A percentile compares a stretch with the other conserved stretches of the same genome.
Evolutionary conservation across 2,113 vertebrate genomes (phyloP).

Genomic region (Guaruba guarouba): DNA sequence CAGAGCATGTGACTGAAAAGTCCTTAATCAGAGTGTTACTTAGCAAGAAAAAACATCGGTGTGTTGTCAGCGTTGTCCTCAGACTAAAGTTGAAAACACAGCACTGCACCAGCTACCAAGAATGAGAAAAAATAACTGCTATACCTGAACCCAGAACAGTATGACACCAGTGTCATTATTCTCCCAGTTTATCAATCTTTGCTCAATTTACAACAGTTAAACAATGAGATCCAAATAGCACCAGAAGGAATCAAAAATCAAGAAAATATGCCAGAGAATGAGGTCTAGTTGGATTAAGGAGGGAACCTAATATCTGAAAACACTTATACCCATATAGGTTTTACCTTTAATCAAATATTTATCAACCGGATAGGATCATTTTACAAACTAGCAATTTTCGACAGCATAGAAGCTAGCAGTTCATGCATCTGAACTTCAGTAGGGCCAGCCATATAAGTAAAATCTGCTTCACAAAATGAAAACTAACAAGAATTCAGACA

Average conservation of each 20-base stretch:
- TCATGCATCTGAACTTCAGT: not conserved
- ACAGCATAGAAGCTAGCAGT: not conserved
- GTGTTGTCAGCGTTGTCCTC: not conserved
- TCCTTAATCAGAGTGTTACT: not conserved
- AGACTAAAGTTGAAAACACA: not conserved
- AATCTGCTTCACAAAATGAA: not conserved
- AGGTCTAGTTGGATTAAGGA: not conserved
- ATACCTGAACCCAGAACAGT: not conserved
- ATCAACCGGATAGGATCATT: not conserved
- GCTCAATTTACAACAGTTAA: not conserved
- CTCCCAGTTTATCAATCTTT: not conserved
- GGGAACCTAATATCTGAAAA: not conserved
- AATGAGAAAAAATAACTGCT: not conserved
- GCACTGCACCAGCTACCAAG: not conserved
- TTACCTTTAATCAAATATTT: not conserved
- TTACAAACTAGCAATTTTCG: not conserved
- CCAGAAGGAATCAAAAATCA: not conserved
- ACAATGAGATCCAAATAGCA: not conserved
- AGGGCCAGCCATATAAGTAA: not conserved
- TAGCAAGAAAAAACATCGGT: not conserved
- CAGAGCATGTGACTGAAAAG: not conserved
- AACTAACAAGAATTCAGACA: not conserved
- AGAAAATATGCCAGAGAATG: not conserved
- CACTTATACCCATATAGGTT: not conserved
- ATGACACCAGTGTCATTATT: not conserved